These are phyloP conservation scores for Ceratina japonica DNA, from an alignment of 1,140 invertebrate species.

Conservation along the genomic window DNA sequence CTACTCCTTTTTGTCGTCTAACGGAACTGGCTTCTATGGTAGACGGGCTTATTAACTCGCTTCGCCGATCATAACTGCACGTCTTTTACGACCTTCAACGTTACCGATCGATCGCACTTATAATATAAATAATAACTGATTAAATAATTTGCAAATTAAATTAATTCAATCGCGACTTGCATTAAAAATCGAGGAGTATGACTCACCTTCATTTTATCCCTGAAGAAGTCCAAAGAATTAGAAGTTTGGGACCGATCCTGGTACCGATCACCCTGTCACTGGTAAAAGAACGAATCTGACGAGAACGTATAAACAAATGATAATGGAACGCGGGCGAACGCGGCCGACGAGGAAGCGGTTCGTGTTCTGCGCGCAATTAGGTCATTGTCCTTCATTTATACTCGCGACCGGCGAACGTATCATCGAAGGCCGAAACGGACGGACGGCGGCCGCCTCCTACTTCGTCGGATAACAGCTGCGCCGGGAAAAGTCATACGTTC, in stretches of 20 bases:
- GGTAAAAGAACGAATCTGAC: neutral
- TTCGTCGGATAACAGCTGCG: conserved; percentile 31
- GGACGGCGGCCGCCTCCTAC: conserved; percentile 54
- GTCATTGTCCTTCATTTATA: conserved; percentile 79
- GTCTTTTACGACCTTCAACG: neutral
- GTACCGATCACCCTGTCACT: neutral
- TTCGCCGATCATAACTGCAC: conserved; percentile 26
- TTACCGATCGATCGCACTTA: too few relatives aligned
- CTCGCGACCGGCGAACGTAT: conserved; percentile 65
- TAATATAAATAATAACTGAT: too few relatives aligned
- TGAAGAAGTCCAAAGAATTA: conserved; percentile 17
- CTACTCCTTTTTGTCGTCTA: conserved; percentile 35
- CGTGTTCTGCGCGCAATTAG: conserved; percentile 76
- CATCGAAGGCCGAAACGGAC: conserved; percentile 64
- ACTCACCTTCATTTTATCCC: conserved; percentile 40
- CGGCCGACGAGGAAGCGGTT: conserved; percentile 65
- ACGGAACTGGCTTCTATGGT: conserved; percentile 28
- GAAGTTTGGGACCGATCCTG: neutral
- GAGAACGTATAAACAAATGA: neutral
- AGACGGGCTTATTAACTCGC: conserved; percentile 33
- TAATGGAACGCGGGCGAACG: neutral
- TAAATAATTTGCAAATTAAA: too few relatives aligned
- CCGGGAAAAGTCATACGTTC: conserved; percentile 32
- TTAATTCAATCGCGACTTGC: too few relatives aligned
- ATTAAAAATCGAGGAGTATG: too few relatives aligned